Conservation (phyloP, 2,797 vertebrate genomes). For the Amblyopsis hoosieri region DNA sequence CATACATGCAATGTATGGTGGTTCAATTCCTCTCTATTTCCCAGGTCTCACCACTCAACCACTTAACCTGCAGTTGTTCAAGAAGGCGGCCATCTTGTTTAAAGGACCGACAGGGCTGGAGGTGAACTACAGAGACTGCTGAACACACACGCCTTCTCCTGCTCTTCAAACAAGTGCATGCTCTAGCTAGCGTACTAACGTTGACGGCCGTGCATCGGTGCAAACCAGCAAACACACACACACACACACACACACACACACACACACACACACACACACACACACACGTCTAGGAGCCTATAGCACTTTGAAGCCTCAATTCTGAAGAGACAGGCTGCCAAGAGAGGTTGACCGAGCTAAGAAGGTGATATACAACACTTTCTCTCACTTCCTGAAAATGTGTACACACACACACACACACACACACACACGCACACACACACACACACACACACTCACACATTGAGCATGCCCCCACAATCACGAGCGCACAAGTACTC, state of each 20-base stretch:
- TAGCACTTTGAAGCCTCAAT: conserved; percentile 53
- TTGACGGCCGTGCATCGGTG: not conserved
- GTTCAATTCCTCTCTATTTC: conserved; percentile 3
- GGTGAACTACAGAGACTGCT: too few species aligned
- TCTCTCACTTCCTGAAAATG: conserved; percentile 13
- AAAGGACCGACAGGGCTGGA: too few species aligned
- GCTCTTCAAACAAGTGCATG: too few species aligned
- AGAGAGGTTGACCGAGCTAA: conserved; percentile 48
- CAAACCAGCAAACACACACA: conserved; percentile 13
- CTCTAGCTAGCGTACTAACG: not conserved
- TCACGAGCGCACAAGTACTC: conserved; percentile 26
- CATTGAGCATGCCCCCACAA: conserved; percentile 7
- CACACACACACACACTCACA: not conserved
- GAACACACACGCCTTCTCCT: too few species aligned
- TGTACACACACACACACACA: not conserved
- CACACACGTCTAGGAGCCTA: conserved; percentile 11
- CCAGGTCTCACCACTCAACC: not conserved
- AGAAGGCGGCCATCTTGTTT: not conserved
- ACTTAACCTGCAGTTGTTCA: not conserved
- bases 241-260: conserved; percentile 2
- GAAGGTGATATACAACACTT: conserved; percentile 47
- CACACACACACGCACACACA: not conserved
- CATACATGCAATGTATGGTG: conserved; percentile 29
- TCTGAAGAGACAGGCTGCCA: conserved; percentile 52
- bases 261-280: conserved; percentile 14